Conservation (phyloP, 2,113 vertebrate species). For the Ardeotis arabs region DNA sequence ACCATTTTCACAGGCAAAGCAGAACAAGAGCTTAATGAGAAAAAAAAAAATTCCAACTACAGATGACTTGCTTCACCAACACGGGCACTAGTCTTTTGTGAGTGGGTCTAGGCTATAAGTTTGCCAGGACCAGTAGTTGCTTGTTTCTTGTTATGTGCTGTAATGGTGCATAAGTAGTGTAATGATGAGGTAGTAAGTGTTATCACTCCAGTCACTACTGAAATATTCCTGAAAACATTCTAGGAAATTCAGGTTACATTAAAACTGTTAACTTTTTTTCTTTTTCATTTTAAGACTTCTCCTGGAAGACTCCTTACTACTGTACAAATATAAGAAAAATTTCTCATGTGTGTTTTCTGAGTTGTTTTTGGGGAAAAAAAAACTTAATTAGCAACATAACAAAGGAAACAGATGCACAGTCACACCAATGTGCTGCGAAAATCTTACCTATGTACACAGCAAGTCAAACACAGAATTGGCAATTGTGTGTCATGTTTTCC, state of each 20-base stretch:
- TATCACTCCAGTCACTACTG: neutral
- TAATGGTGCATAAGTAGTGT: neutral
- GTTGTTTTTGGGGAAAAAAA: fast-evolving
- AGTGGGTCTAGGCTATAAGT: neutral
- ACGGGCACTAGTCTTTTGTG: neutral
- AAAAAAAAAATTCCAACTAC: neutral
- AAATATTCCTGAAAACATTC: neutral
- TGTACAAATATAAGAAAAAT: neutral
- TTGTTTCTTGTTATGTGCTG: neutral
- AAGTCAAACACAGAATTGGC: neutral
- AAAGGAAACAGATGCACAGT: neutral
- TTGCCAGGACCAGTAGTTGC: neutral
- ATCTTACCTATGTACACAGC: neutral
- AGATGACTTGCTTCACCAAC: neutral
- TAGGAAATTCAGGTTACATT: neutral
- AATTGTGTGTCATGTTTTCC: neutral
- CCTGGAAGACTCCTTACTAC: neutral
- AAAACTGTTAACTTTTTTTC: neutral
- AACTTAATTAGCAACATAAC: neutral
- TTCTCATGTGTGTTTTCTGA: neutral
- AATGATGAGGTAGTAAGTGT: neutral
- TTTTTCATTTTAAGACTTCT: neutral
- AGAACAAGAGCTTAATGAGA: neutral
- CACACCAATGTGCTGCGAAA: neutral
- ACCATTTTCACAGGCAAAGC: neutral